Percentiles rank a stretch among this genome's conserved stretches.
phyloP scores from a whole-genome alignment of 2,888 invertebrate species.

The Tipula helvola region DNA sequence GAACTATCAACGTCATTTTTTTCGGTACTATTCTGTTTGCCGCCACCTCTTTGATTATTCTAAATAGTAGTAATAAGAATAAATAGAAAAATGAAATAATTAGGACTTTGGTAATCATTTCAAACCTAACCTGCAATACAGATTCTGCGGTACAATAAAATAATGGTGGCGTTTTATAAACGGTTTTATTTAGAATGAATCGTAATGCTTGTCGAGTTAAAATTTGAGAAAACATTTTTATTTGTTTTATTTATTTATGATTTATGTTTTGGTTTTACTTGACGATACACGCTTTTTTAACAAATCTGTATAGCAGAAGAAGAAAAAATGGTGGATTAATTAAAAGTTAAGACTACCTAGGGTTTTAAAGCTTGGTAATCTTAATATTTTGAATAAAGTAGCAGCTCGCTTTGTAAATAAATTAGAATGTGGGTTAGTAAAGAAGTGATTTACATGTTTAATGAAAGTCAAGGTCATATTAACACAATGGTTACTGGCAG shows the following conservation, averaged over 20 bases:
- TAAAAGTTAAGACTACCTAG: neutral
- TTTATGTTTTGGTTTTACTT: neutral
- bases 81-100: neutral
- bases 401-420: neutral
- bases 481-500: neutral
- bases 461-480: neutral
- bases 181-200: neutral
- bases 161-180: neutral
- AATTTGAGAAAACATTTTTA: neutral
- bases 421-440: neutral
- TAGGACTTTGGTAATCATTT: neutral
- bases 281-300: neutral
- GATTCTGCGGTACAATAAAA: neutral
- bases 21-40: neutral
- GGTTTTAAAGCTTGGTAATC: too few relatives aligned
- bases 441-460: neutral
- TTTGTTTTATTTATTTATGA: neutral
- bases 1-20: neutral
- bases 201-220: neutral
- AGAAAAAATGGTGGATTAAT: neutral
- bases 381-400: too few relatives aligned
- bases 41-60: neutral
- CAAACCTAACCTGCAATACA: neutral
- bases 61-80: neutral
- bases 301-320: neutral